Percentiles rank a stretch among this genome's conserved stretches.
Evolutionary conservation across 1,140 invertebrate genomes (phyloP).

Genomic region (Cheumatopsyche charites): DNA sequence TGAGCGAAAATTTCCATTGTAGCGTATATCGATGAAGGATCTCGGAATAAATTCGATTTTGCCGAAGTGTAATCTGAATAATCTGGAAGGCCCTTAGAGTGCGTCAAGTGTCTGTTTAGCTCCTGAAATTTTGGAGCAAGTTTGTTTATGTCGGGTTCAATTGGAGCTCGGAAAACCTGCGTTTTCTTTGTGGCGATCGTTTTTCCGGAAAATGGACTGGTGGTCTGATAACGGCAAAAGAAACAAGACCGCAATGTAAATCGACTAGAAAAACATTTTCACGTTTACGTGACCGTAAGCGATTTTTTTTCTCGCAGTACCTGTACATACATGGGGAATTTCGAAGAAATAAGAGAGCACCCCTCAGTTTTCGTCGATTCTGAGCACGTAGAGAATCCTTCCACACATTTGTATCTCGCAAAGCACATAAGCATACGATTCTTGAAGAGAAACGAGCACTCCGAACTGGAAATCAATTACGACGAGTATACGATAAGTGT

Average conservation of each 20-base stretch:
- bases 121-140: not conserved
- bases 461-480: slow-evolving; percentile 10
- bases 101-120: not conserved
- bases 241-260: slow-evolving; percentile 22
- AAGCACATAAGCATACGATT: slow-evolving; percentile 21
- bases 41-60: not conserved
- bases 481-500: slow-evolving; percentile 9
- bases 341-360: slow-evolving; percentile 18
- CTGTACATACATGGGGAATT: not conserved
- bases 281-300: slow-evolving; percentile 28
- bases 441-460: slow-evolving; percentile 6
- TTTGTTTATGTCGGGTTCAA: too few relatives aligned
- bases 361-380: slow-evolving; percentile 7
- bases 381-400: slow-evolving; percentile 31
- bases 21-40: too few relatives aligned
- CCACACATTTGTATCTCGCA: slow-evolving; percentile 31
- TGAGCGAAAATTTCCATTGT: too few relatives aligned
- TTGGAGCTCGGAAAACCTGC: not conserved
- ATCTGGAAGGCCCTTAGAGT: not conserved
- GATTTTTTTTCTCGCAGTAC: slow-evolving; percentile 18
- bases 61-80: not conserved
- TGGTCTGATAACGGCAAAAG: slow-evolving; percentile 3
- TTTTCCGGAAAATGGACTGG: not conserved
- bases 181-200: not conserved
- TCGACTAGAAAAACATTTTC: slow-evolving; percentile 19